A percentile compares a stretch with the other conserved stretches of the same genome.
These are phyloP conservation scores for Muscidifurax raptorellus DNA, from an alignment of 1,140 invertebrate species.

Conservation along the genomic window DNA sequence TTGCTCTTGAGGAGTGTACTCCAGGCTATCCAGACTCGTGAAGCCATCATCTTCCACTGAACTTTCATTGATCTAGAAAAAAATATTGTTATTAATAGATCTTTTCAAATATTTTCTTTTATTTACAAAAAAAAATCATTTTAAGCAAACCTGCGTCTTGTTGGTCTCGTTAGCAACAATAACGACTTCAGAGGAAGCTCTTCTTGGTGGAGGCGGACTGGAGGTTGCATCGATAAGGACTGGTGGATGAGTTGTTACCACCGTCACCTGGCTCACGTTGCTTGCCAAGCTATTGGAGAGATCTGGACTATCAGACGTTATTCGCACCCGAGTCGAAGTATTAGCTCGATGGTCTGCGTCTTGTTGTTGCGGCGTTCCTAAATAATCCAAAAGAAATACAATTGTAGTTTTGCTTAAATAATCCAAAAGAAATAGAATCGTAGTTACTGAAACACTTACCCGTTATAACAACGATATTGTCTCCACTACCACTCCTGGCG, in stretches of 20 bases:
- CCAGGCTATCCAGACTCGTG: slow-evolving; percentile 83
- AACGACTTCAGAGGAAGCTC: slow-evolving; percentile 80
- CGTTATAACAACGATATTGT: slow-evolving; percentile 72
- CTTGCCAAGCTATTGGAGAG: slow-evolving; percentile 82
- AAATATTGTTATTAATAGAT: not conserved
- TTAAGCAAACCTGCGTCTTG: slow-evolving; percentile 77
- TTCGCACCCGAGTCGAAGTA: slow-evolving; percentile 79
- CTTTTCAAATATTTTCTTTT: not conserved
- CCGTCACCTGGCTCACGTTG: slow-evolving; percentile 85
- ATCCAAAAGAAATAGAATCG: not conserved
- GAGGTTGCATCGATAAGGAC: slow-evolving; percentile 77
- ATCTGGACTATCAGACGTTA: slow-evolving; percentile 77
- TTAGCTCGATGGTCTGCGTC: slow-evolving; percentile 70
- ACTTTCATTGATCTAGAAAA: slow-evolving; percentile 74
- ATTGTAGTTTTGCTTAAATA: slow-evolving; percentile 45
- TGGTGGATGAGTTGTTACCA: slow-evolving; percentile 88
- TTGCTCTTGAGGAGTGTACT: slow-evolving; percentile 78
- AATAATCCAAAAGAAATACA: not conserved
- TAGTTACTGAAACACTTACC: slow-evolving; percentile 58
- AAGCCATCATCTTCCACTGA: slow-evolving; percentile 84
- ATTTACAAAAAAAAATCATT: not conserved
- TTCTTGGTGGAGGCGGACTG: slow-evolving; percentile 66
- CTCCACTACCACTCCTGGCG: slow-evolving; percentile 64
- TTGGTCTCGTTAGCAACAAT: slow-evolving; percentile 86
- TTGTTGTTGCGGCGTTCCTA: slow-evolving; percentile 56